Base-by-base conservation (phyloP, 1,140 invertebrate genomes). In the Ostrea denselamellosa region DNA sequence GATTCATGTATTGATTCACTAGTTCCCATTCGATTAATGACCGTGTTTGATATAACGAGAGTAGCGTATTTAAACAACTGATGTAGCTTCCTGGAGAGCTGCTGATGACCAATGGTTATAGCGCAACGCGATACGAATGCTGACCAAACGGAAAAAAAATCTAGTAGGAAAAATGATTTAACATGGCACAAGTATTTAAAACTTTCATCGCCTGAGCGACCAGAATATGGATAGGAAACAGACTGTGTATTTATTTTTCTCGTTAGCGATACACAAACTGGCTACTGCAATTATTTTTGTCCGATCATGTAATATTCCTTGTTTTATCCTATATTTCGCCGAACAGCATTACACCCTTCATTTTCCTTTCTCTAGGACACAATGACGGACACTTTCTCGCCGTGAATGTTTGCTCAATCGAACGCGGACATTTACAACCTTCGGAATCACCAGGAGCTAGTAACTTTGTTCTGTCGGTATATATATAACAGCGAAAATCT, bases 1-100 rank as follows among this genome's bases (percentile, higher is more conserved):
- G 28, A 77, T 77, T 77, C 28, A 25, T 77, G 68, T 77, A 77
- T 77, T 25, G 68, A 77, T 77, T 77, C 68, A 77, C 14, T 25
- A 77, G 14, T 34, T 25, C 68, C 22, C 28, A 77, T 77, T 77
- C 68, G 68, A 77, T 77, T 14, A 77, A 77, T 77, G 68, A 77
- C 68, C 68, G 68, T 77, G 68, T 8, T 14, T 28, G 8, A 77
- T 77, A 77, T 77, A 34, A 25, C 68, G 68, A 77, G 68, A 77
- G 68, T 34, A 9, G 68, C 68, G 28, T 25, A 62, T 12, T 77
- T 22, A 34, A 77, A 77, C 68, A 77, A 25, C 68, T 77, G 68
- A 77, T 77, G 68, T 9, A 25, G 25, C 25, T 12, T 28, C 28
- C 68, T 4, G 68, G 25, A 25, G 25, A 28, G 14, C 25, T 77